phyloP scores from a whole-genome alignment of 2,888 invertebrate genomes.

The Drosophila ezoana region DNA sequence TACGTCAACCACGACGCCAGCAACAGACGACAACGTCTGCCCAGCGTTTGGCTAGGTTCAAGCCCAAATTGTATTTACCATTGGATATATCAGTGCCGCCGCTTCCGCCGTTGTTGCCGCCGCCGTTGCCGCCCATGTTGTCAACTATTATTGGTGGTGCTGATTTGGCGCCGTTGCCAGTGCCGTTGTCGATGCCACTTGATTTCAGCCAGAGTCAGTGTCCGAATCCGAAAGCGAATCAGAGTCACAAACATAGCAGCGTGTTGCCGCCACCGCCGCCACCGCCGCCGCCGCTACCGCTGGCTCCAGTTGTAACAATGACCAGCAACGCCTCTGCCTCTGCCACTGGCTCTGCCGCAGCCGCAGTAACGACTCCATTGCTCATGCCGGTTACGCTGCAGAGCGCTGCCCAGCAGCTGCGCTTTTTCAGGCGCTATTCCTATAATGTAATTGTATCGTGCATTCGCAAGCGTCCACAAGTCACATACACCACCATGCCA shows the following conservation, averaged over 20 bases:
- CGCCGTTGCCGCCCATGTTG: slow-evolving; percentile 2
- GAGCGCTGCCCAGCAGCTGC: slow-evolving; percentile 83
- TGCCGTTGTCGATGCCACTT: slow-evolving; percentile 62
- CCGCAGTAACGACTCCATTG: slow-evolving; percentile 58
- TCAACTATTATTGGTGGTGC: slow-evolving; percentile 19
- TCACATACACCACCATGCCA: slow-evolving; percentile 19
- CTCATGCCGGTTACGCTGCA: slow-evolving; percentile 76
- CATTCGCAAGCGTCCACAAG: slow-evolving; percentile 63
- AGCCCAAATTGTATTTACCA: slow-evolving; percentile 61
- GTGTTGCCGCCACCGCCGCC: slow-evolving; percentile 20
- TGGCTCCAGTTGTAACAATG: slow-evolving; percentile 33
- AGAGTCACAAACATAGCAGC: slow-evolving; percentile 31
- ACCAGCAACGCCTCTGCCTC: slow-evolving; percentile 16
- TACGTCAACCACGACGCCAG: slow-evolving; percentile 48
- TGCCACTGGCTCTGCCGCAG: slow-evolving; percentile 9
- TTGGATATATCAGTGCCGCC: slow-evolving; percentile 65
- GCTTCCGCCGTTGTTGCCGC: slow-evolving; percentile 11
- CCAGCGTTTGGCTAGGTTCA: slow-evolving; percentile 48
- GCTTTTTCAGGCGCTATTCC: slow-evolving; percentile 83
- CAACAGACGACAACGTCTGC: slow-evolving; percentile 17
- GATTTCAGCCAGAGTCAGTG: slow-evolving; percentile 59
- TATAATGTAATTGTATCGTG: slow-evolving; percentile 84
- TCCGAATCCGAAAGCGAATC: slow-evolving; percentile 17
- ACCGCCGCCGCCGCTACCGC: slow-evolving; percentile 12
- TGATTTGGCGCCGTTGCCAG: slow-evolving; percentile 31